Percentiles rank a stretch among this genome's conserved stretches.
Evolutionary conservation across 2,113 vertebrate species (phyloP).

Genomic region (Neofelis nebulosa): DNA sequence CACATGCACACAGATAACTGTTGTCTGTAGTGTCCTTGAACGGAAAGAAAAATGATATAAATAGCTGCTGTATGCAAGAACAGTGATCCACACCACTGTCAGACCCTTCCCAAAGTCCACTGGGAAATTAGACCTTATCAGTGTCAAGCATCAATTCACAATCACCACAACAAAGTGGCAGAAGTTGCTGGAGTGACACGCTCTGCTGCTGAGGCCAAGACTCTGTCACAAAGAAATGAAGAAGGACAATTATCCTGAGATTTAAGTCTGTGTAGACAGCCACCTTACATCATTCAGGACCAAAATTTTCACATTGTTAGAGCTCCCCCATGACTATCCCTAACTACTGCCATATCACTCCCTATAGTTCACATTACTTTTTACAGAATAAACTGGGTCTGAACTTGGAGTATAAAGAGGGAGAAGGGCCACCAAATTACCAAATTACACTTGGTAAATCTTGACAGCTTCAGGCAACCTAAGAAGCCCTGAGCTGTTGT

Average conservation of each 20-base stretch:
- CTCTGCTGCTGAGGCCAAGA: slow-evolving; percentile 61
- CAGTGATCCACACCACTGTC: slow-evolving; percentile 45
- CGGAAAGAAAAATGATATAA: slow-evolving; percentile 37
- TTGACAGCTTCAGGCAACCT: slow-evolving; percentile 68
- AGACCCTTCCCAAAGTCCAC: slow-evolving; percentile 46
- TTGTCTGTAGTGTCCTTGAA: neutral
- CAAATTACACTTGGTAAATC: slow-evolving; percentile 41
- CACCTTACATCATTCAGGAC: slow-evolving; percentile 62
- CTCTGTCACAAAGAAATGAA: slow-evolving; percentile 60
- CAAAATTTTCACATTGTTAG: slow-evolving; percentile 30
- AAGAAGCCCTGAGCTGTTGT: slow-evolving; percentile 50
- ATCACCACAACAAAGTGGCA: slow-evolving; percentile 70
- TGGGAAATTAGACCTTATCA: slow-evolving; percentile 79
- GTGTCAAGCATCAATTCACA: slow-evolving; percentile 73
- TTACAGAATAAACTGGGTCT: slow-evolving; percentile 17
- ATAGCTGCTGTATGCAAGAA: slow-evolving; percentile 24
- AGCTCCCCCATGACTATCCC: neutral
- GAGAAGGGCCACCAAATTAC: neutral
- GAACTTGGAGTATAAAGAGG: slow-evolving; percentile 36
- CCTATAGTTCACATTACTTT: neutral
- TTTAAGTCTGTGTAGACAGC: slow-evolving; percentile 63
- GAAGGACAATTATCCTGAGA: slow-evolving; percentile 66
- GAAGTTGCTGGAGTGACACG: slow-evolving; percentile 65
- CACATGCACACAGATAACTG: neutral
- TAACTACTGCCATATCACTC: neutral